Evolutionary conservation across 1,140 invertebrate genomes (phyloP).

Genomic region (Amyelois transitella): DNA sequence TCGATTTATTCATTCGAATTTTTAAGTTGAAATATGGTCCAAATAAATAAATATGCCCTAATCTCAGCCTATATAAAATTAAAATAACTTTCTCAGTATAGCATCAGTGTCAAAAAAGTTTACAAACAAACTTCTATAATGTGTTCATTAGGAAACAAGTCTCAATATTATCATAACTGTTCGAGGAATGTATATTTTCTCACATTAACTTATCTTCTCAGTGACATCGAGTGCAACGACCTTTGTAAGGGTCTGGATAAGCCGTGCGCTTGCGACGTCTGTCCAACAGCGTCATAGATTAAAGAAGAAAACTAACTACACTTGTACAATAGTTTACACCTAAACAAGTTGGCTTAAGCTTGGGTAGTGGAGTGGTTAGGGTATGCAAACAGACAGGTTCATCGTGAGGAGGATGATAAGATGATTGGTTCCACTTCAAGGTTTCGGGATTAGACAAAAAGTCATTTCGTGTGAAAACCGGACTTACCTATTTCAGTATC

Average conservation of each 20-base stretch:
- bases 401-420: no score
- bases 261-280: slow-evolving; percentile 9
- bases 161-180: slow-evolving; percentile 37
- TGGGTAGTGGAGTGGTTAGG: no score
- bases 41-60: background rate
- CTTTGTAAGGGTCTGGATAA: slow-evolving; percentile 9
- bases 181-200: slow-evolving; percentile 32
- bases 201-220: slow-evolving; percentile 35
- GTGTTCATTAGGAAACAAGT: slow-evolving; percentile 17
- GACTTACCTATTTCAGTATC: no score
- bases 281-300: slow-evolving; percentile 5
- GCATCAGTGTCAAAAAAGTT: background rate
- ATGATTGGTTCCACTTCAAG: no score
- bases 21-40: no score
- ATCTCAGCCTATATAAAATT: background rate
- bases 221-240: slow-evolving; percentile 20
- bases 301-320: background rate
- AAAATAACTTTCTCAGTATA: background rate
- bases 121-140: slow-evolving; percentile 11
- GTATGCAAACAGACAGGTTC: no score
- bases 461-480: no score
- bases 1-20: no score
- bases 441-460: no score
- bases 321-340: background rate
- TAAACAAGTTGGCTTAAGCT: no score